Conservation (phyloP, 2,797 vertebrate genomes). For the Brachyalestes nurse region DNA sequence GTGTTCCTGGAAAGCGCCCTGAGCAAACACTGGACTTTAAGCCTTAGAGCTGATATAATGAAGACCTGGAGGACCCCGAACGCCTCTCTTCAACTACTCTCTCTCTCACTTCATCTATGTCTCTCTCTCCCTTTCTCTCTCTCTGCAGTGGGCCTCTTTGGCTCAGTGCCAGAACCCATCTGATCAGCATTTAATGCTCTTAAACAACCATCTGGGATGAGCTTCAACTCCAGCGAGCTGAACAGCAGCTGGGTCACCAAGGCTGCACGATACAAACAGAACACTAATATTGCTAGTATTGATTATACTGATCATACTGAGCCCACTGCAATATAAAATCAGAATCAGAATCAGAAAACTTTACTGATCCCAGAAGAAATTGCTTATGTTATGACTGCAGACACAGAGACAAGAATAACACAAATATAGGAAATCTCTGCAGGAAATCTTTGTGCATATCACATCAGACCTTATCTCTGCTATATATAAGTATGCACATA, state of each 20-base stretch:
- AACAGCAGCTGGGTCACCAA: neutral
- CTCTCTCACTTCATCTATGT: neutral
- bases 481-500: too few species aligned
- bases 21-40: conserved; percentile 13
- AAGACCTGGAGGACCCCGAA: conserved; percentile 7
- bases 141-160: conserved; percentile 11
- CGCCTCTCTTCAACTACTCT: neutral
- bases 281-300: neutral
- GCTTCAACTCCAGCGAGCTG: conserved; percentile 14
- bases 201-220: conserved; percentile 29
- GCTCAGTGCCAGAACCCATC: conserved; percentile 3
- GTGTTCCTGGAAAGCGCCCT: conserved; percentile 35
- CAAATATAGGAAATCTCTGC: too few species aligned
- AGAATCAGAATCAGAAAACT: too few species aligned
- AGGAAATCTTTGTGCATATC: too few species aligned
- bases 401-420: too few species aligned
- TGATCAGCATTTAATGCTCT: conserved; percentile 44
- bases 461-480: too few species aligned
- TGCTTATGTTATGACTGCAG: too few species aligned
- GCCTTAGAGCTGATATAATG: conserved; percentile 29
- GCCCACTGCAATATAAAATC: too few species aligned
- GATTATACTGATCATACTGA: neutral
- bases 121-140: neutral
- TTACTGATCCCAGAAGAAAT: too few species aligned
- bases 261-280: neutral